phyloP scores from a whole-genome alignment of 2,888 invertebrate species.

The Stenotaenia linearis region DNA sequence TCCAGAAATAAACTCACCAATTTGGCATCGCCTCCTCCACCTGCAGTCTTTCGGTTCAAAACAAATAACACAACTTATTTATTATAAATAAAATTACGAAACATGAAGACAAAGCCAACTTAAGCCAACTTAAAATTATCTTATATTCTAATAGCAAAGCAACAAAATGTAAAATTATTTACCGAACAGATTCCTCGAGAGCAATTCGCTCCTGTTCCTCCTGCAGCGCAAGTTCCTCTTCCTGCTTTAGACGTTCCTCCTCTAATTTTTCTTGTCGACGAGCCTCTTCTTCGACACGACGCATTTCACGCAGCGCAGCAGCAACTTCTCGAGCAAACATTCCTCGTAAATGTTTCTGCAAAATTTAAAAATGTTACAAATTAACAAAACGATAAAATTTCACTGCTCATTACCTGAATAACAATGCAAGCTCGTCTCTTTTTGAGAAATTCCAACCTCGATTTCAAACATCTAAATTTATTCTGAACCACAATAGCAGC shows the following conservation, averaged over 20 bases:
- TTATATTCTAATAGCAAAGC: constrained; percentile 39
- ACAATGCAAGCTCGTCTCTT: constrained; percentile 77
- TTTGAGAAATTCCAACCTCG: constrained; percentile 70
- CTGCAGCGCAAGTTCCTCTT: constrained; percentile 39
- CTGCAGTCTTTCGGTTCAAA: not conserved
- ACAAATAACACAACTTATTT: constrained; percentile 28
- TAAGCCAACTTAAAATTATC: not conserved
- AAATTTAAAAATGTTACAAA: not conserved
- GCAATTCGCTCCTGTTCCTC: constrained; percentile 52
- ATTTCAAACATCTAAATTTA: constrained; percentile 78
- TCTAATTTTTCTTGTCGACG: constrained; percentile 40
- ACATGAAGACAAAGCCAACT: not conserved
- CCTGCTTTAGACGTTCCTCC: constrained; percentile 39
- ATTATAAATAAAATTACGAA: not conserved
- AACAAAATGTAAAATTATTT: constrained; percentile 46
- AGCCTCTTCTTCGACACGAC: constrained; percentile 44
- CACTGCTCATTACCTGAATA: constrained; percentile 57
- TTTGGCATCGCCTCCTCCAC: constrained; percentile 36
- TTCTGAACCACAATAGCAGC: constrained; percentile 73
- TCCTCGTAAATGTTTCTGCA: constrained; percentile 63
- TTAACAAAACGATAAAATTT: not conserved
- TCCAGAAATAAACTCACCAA: constrained; percentile 50
- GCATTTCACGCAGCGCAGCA: constrained; percentile 73
- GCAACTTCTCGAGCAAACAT: constrained; percentile 85
- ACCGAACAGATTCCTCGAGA: constrained; percentile 62